Base-by-base conservation (phyloP, 2,888 invertebrate genomes). In the Dolichopus griseipennis region DNA sequence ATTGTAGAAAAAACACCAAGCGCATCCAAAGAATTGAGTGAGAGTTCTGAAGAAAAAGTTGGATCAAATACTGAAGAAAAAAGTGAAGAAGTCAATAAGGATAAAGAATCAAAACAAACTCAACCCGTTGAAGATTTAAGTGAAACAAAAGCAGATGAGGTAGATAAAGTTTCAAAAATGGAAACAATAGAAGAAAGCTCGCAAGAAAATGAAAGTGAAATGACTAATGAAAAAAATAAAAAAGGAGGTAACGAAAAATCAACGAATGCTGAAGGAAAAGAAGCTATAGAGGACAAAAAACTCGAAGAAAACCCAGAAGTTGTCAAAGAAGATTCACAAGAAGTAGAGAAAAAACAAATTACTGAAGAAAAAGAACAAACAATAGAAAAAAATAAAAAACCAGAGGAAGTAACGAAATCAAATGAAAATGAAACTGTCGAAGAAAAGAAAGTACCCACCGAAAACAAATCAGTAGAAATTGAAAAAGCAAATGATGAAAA, bases 211-310 rank as follows among this genome's bases (percentile, higher is more conserved):
- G 41, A 12, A 27, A 70, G 18, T 33, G 70, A 68, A 73, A 73
- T 75, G 65, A 72, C 74, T 37, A 73, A 73, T 18, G 72, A 71
- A 8, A 72, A 71, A 7, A 72, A 71, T 18, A 34, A 68, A 68
- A 21, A 66, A 34, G 27, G 64, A 21, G 62, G 61, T 12, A 65
- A 71, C 66, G 68, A 67, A 37, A 65, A 65, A 68, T 64, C 71
- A 65, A 34, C 71, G 64, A 66, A 71, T 27, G 69, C 71, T 33
- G 66, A 69, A 64, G 69, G 72, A 61, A 66, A 69, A 27, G n/a
- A 71, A 10, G 71, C 66, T 12, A 68, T 65, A 9, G 68, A 64
- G n/a, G 69, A 69, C 67, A 66, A 68, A 33, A 6, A 34, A 68
- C 43, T 68, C 64, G 66, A 69, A 68, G 72, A 66, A 72, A 72